Conservation (phyloP, 2,888 invertebrate genomes). For the Mythimna lalbum region DNA sequence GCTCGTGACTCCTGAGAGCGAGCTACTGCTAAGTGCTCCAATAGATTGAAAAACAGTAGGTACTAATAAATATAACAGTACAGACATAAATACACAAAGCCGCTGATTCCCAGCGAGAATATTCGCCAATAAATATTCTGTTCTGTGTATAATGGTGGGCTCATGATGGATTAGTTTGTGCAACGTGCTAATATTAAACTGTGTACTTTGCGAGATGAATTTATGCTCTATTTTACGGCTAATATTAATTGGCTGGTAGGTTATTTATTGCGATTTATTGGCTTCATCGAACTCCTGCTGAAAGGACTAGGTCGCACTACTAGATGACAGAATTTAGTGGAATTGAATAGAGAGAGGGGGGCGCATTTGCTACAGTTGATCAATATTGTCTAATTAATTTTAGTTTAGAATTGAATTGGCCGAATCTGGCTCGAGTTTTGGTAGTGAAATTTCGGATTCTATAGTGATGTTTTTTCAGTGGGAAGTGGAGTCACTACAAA, state of each 20-base stretch:
- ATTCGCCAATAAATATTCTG: constrained; percentile 47
- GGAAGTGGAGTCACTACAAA: too few species aligned
- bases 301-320: background rate
- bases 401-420: background rate
- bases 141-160: constrained; percentile 18
- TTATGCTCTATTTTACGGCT: constrained; percentile 33
- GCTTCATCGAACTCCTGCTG: background rate
- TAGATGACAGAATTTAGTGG: background rate
- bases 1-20: background rate
- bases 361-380: background rate
- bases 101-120: constrained; percentile 20
- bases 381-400: background rate
- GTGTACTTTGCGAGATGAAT: constrained; percentile 44
- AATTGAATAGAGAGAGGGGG: background rate
- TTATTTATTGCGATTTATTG: constrained; percentile 33
- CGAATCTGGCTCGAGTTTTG: background rate
- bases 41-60: background rate
- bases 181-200: constrained; percentile 32
- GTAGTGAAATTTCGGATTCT: background rate
- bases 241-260: constrained; percentile 39
- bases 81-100: constrained; percentile 7
- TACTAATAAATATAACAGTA: background rate
- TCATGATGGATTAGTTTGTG: constrained; percentile 53
- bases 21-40: background rate
- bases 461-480: background rate